These are phyloP conservation scores for Molorchus minor DNA, from an alignment of 2,888 invertebrate genomes.

Conservation along the genomic window DNA sequence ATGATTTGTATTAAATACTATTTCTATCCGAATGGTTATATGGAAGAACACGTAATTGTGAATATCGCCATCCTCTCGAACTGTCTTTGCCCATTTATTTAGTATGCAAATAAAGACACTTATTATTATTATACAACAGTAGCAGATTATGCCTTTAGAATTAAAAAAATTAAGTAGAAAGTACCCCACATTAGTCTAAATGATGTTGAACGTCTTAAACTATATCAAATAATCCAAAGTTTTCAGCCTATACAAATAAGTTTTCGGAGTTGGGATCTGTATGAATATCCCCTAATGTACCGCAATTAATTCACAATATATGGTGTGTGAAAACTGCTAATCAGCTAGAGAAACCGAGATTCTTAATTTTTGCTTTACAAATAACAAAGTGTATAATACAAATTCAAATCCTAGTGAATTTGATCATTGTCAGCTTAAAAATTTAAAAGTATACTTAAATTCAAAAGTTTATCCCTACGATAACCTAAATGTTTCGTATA, in stretches of 20 bases:
- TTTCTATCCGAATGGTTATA: no score
- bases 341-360: slow-evolving; percentile 55
- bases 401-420: slow-evolving; percentile 38
- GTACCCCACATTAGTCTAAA: slow-evolving; percentile 37
- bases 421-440: slow-evolving; percentile 50
- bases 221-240: slow-evolving; percentile 33
- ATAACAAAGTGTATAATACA: slow-evolving; percentile 49
- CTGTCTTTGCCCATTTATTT: no score
- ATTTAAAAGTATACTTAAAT: slow-evolving; percentile 55
- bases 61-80: no score
- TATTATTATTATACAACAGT: no score
- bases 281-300: slow-evolving; percentile 56
- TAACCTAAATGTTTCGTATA: slow-evolving; percentile 49
- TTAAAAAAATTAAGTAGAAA: slow-evolving; percentile 39
- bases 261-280: slow-evolving; percentile 57
- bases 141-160: slow-evolving; percentile 21
- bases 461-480: slow-evolving; percentile 54
- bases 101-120: no score
- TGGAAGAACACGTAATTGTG: no score
- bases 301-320: slow-evolving; percentile 48
- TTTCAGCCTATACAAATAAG: slow-evolving; percentile 24
- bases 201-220: slow-evolving; percentile 38
- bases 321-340: slow-evolving; percentile 53
- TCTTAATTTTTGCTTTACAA: slow-evolving; percentile 55
- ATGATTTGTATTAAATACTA: no score